Evolutionary conservation across 2,113 vertebrate species (phyloP).

Genomic region (Ceratotherium simum): DNA sequence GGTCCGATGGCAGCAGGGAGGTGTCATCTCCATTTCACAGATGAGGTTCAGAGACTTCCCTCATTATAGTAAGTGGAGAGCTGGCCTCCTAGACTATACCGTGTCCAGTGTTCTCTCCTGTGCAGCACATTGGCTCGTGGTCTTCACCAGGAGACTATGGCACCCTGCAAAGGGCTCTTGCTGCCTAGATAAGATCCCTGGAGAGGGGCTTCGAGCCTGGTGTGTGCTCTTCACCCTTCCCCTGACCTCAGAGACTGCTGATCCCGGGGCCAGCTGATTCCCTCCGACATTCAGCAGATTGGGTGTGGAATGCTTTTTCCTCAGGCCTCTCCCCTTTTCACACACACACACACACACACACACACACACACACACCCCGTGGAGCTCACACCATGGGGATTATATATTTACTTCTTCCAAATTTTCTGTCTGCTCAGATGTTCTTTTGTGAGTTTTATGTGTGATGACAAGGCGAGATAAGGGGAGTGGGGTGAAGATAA

Average conservation of each 20-base stretch:
- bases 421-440: conserved; percentile 26
- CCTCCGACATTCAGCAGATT: neutral
- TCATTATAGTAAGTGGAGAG: neutral
- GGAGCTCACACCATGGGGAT: neutral
- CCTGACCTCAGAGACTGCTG: neutral
- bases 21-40: neutral
- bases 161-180: neutral
- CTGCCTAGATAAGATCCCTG: neutral
- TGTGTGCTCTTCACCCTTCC: neutral
- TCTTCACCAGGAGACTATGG: neutral
- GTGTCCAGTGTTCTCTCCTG: neutral
- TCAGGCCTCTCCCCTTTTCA: neutral
- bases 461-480: conserved; percentile 4
- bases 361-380: neutral
- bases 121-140: neutral
- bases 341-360: neutral
- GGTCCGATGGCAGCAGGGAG: neutral
- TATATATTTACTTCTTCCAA: neutral
- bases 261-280: neutral
- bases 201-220: neutral
- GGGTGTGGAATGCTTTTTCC: neutral
- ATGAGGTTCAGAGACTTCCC: neutral
- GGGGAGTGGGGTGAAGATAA: neutral
- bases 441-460: neutral
- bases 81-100: neutral